Evolutionary conservation across 2,888 invertebrate genomes (phyloP).

Genomic region (Ochropleura plecta): DNA sequence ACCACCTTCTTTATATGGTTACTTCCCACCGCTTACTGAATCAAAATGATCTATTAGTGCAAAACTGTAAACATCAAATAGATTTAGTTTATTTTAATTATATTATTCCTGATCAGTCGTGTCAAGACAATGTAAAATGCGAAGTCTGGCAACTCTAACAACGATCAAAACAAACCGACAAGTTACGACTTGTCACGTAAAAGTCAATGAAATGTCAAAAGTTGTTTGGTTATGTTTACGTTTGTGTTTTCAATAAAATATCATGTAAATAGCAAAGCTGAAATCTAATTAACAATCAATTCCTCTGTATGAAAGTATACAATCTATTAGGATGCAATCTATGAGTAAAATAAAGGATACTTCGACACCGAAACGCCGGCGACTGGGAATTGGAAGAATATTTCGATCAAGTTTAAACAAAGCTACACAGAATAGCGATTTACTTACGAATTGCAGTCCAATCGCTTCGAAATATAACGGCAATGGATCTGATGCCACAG

Average conservation of each 20-base stretch:
- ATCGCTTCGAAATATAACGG: constrained; percentile 64
- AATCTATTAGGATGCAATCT: constrained; percentile 67
- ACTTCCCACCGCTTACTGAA: neutral
- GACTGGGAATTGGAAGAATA: constrained; percentile 77
- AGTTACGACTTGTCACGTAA: constrained; percentile 4
- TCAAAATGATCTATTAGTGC: neutral
- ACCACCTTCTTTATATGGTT: neutral
- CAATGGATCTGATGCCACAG: constrained; percentile 43
- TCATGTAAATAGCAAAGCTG: constrained; percentile 24
- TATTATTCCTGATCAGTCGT: neutral
- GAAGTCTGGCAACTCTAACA: neutral
- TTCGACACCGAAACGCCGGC: constrained; percentile 84
- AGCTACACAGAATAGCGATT: constrained; percentile 57
- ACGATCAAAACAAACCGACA: neutral
- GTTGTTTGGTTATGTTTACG: constrained; percentile 21
- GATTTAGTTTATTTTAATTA: neutral
- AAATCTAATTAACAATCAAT: neutral
- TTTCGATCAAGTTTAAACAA: constrained; percentile 62
- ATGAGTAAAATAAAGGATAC: constrained; percentile 67
- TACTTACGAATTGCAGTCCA: constrained; percentile 69
- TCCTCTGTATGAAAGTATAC: neutral
- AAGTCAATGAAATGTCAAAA: constrained; percentile 22
- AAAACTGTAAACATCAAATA: neutral
- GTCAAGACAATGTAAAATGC: neutral
- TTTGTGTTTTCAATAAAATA: constrained; percentile 11